A percentile compares a stretch with the other conserved stretches of the same genome.
Evolutionary conservation across 2,888 invertebrate species (phyloP).

Genomic region (Crematogaster levior): DNA sequence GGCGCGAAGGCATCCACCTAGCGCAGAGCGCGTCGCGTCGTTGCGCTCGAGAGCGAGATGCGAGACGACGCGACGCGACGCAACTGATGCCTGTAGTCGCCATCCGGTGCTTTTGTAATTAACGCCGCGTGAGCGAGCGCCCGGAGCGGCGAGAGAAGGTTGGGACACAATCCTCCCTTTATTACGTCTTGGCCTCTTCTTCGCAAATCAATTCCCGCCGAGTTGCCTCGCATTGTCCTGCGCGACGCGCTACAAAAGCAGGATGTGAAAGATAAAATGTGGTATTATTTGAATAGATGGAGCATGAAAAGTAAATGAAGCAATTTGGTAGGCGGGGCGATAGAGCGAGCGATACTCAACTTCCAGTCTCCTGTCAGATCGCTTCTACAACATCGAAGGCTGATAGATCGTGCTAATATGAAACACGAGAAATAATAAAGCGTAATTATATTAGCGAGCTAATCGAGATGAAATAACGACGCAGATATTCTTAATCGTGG

Average conservation of each 20-base stretch:
- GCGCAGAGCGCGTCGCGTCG: slow-evolving; percentile 10
- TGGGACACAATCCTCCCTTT: not conserved
- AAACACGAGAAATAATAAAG: not conserved
- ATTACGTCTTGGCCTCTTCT: slow-evolving; percentile 43
- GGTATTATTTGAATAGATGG: slow-evolving; percentile 28
- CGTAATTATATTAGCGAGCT: not conserved
- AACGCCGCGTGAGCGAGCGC: slow-evolving; percentile 63
- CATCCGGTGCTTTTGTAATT: slow-evolving; percentile 66
- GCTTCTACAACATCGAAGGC: slow-evolving; percentile 1
- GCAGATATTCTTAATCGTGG: not conserved
- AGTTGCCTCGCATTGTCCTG: slow-evolving; percentile 36
- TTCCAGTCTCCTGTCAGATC: not conserved
- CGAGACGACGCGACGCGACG: slow-evolving; percentile 36
- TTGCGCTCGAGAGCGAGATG: slow-evolving; percentile 10
- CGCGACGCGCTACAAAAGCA: slow-evolving; percentile 16
- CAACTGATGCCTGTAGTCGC: slow-evolving; percentile 59
- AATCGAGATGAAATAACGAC: not conserved
- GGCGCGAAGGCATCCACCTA: slow-evolving; percentile 34
- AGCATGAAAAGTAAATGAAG: slow-evolving; percentile 40
- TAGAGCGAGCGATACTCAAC: slow-evolving; percentile 8
- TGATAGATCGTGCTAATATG: not conserved
- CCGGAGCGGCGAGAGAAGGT: slow-evolving; percentile 42
- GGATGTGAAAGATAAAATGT: slow-evolving; percentile 15
- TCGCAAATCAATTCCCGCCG: slow-evolving; percentile 69
- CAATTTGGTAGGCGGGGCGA: slow-evolving; percentile 6